These are phyloP conservation scores for Disparrhopalites patrizii DNA, from an alignment of 2,888 invertebrate genomes.

Conservation along the genomic window DNA sequence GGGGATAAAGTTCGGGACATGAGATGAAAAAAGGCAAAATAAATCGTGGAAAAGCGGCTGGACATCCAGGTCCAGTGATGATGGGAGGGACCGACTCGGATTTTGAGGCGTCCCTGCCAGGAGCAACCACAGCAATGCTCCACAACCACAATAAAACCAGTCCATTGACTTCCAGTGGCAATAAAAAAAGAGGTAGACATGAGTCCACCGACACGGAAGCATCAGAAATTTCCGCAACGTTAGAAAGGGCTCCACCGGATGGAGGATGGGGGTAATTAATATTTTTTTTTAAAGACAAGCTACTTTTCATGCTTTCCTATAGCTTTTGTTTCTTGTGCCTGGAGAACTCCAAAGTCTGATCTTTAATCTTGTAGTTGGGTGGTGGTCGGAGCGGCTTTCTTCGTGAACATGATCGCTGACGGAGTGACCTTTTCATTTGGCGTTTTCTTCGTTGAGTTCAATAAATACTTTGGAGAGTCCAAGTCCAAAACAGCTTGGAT, in stretches of 20 bases:
- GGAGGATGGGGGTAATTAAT: conserved; percentile 45
- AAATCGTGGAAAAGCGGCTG: too few species aligned
- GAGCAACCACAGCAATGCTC: neutral
- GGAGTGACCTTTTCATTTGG: conserved; percentile 91
- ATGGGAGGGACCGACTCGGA: neutral
- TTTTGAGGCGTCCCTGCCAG: neutral
- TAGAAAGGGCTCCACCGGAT: conserved; percentile 46
- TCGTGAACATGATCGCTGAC: conserved; percentile 86
- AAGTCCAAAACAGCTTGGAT: conserved; percentile 87
- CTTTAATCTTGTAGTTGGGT: conserved; percentile 74
- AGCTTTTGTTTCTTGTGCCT: neutral
- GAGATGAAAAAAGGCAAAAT: too few species aligned
- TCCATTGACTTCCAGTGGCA: neutral
- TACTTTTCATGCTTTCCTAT: neutral
- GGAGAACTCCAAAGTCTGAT: neutral
- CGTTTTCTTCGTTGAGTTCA: conserved; percentile 78
- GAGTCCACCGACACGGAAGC: conserved; percentile 43
- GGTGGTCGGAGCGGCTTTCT: conserved; percentile 79
- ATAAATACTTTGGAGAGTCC: conserved; percentile 76
- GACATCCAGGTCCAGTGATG: too few species aligned
- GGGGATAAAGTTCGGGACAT: too few species aligned
- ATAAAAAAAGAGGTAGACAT: conserved; percentile 39
- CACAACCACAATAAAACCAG: neutral
- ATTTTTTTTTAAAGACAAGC: neutral
- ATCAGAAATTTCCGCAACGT: conserved; percentile 43